Evolutionary conservation across 2,113 vertebrate species (phyloP).

Genomic region (Lethenteron reissneri): DNA sequence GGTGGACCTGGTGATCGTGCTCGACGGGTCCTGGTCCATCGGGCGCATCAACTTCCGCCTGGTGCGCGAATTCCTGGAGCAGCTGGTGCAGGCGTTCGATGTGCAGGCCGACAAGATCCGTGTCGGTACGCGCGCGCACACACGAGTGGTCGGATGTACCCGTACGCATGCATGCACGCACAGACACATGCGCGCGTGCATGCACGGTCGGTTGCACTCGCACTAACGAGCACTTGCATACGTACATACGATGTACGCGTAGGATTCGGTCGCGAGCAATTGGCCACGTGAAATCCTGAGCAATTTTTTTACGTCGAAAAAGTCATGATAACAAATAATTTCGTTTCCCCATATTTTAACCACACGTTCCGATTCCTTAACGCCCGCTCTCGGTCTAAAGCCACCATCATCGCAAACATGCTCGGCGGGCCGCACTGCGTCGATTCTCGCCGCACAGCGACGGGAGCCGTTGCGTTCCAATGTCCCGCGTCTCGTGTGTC

Average conservation of each 20-base stretch:
- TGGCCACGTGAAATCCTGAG: no score
- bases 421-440: no score
- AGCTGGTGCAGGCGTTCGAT: slow-evolving; percentile 41
- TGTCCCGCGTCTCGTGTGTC: no score
- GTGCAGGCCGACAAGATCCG: slow-evolving; percentile 43
- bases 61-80: slow-evolving; percentile 56
- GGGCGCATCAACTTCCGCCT: slow-evolving; percentile 64
- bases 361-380: no score
- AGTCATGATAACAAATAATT: no score
- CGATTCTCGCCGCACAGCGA: no score
- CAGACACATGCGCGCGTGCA: not conserved
- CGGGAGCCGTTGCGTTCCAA: no score
- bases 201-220: not conserved
- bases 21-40: slow-evolving; percentile 85
- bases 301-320: no score
- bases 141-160: no score
- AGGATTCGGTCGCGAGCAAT: not conserved
- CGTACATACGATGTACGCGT: not conserved
- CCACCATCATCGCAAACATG: no score
- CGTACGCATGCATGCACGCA: not conserved
- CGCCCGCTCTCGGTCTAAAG: no score
- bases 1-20: slow-evolving; percentile 42
- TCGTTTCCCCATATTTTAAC: no score
- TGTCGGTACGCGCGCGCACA: slow-evolving; percentile 32
- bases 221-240: not conserved